Percentiles rank a stretch among this genome's conserved stretches.
phyloP scores from a whole-genome alignment of 2,888 invertebrate genomes.

The Drosophila paramelanica region DNA sequence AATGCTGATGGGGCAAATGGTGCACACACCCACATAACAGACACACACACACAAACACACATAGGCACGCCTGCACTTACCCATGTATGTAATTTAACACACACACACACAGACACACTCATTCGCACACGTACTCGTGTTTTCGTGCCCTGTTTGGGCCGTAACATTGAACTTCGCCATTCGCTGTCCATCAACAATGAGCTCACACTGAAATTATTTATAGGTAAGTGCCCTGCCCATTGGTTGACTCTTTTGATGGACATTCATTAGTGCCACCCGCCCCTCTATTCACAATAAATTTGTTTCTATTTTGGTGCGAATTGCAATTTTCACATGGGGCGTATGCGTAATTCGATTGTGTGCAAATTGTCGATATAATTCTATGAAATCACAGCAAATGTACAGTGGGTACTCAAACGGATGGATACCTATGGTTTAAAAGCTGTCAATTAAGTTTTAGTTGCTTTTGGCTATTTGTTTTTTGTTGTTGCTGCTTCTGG shows the following conservation, averaged over 20 bases:
- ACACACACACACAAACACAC: background rate
- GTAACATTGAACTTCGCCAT: slow-evolving; percentile 67
- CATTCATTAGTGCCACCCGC: slow-evolving; percentile 29
- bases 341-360: slow-evolving; percentile 50
- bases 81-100: background rate
- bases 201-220: slow-evolving; percentile 59
- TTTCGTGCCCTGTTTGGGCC: slow-evolving; percentile 16
- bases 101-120: background rate
- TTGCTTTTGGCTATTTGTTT: slow-evolving; percentile 3
- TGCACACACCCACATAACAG: slow-evolving; percentile 10
- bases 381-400: slow-evolving; percentile 34
- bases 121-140: background rate
- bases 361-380: slow-evolving; percentile 51
- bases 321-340: slow-evolving; percentile 28
- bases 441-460: slow-evolving; percentile 18
- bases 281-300: background rate
- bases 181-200: slow-evolving; percentile 62
- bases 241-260: slow-evolving; percentile 47
- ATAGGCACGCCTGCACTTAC: background rate
- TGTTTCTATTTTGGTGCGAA: slow-evolving; percentile 36
- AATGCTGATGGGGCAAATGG: slow-evolving; percentile 26
- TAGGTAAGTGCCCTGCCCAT: slow-evolving; percentile 59
- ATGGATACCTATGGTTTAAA: slow-evolving; percentile 8
- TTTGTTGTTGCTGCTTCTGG: slow-evolving; percentile 25
- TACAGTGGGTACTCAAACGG: slow-evolving; percentile 7